A percentile compares a stretch with the other conserved stretches of the same genome.
phyloP scores from a whole-genome alignment of 2,888 invertebrate genomes.

The Stenoptilia bipunctidactyla region DNA sequence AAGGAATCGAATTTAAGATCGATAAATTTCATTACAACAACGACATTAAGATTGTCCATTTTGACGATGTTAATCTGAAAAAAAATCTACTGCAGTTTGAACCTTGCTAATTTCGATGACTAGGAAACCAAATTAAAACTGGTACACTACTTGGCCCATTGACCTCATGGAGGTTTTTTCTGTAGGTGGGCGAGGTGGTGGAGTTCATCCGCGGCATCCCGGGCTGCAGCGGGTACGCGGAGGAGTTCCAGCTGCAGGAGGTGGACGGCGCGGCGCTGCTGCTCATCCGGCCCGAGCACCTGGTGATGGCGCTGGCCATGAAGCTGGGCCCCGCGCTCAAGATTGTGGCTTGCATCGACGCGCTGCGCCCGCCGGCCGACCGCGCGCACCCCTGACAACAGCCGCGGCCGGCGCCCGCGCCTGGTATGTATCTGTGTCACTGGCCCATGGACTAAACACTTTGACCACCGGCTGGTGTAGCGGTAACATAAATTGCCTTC shows the following conservation, averaged over 20 bases:
- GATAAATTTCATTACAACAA: too few species aligned
- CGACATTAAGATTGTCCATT: too few species aligned
- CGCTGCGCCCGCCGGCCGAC: slow-evolving; percentile 74
- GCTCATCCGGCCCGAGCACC: slow-evolving; percentile 92
- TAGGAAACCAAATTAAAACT: too few species aligned
- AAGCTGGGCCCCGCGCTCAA: slow-evolving; percentile 96
- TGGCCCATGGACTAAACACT: slow-evolving; percentile 90
- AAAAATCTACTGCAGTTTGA: too few species aligned
- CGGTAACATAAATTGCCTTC: too few species aligned
- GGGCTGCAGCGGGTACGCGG: slow-evolving; percentile 93
- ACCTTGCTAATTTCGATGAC: too few species aligned
- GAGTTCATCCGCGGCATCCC: slow-evolving; percentile 91
- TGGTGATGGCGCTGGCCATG: slow-evolving; percentile 95
- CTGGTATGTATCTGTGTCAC: slow-evolving; percentile 96
- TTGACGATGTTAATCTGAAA: too few species aligned
- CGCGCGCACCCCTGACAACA: slow-evolving; percentile 45
- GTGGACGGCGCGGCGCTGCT: slow-evolving; percentile 96
- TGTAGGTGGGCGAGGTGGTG: slow-evolving; percentile 87
- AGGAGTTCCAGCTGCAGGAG: slow-evolving; percentile 94
- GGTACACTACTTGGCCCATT: too few species aligned
- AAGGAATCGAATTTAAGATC: too few species aligned
- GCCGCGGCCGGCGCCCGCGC: slow-evolving; percentile 88
- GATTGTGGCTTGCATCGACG: slow-evolving; percentile 92
- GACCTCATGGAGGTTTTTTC: too few species aligned
- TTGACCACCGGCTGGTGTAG: too few species aligned